phyloP scores from a whole-genome alignment of 2,888 invertebrate species.

The Muscina levida region DNA sequence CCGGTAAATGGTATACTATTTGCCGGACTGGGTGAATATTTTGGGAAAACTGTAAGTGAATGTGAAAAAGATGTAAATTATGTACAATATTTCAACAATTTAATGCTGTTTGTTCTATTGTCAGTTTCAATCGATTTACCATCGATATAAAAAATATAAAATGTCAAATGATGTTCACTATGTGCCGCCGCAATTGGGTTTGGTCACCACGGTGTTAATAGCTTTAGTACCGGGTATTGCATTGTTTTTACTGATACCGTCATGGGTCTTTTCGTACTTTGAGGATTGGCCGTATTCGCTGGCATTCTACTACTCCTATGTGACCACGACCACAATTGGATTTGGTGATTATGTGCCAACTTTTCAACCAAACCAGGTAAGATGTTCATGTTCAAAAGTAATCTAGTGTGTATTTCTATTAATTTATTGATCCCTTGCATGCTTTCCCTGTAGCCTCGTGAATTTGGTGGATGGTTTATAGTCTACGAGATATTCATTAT shows the following conservation, averaged over 20 bases:
- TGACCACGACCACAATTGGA: conserved; percentile 92
- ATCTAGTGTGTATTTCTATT: background rate
- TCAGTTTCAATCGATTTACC: conserved; percentile 88
- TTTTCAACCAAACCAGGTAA: conserved; percentile 78
- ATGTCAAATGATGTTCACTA: conserved; percentile 83
- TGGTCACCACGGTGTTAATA: conserved; percentile 89
- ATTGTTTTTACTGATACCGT: conserved; percentile 92
- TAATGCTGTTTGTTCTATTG: conserved; percentile 14
- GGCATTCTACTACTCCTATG: conserved; percentile 92
- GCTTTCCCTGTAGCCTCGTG: conserved; percentile 71
- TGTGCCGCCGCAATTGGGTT: conserved; percentile 85
- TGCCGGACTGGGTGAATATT: conserved; percentile 91
- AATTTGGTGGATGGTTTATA: conserved; percentile 83
- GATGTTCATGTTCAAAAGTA: conserved; percentile 3
- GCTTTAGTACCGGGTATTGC: conserved; percentile 94
- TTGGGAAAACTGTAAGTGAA: conserved; percentile 85
- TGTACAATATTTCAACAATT: background rate
- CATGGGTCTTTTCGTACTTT: conserved; percentile 90
- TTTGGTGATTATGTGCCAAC: conserved; percentile 95
- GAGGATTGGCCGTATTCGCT: conserved; percentile 93
- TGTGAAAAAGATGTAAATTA: background rate
- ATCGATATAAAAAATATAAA: conserved; percentile 88
- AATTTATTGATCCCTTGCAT: background rate
- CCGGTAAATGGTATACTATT: conserved; percentile 83
- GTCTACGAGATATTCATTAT: conserved; percentile 91